Evolutionary conservation across 2,888 invertebrate genomes (phyloP), one percentile per base, ranked within the genome.

Genomic region (Eilema griseolum): DNA sequence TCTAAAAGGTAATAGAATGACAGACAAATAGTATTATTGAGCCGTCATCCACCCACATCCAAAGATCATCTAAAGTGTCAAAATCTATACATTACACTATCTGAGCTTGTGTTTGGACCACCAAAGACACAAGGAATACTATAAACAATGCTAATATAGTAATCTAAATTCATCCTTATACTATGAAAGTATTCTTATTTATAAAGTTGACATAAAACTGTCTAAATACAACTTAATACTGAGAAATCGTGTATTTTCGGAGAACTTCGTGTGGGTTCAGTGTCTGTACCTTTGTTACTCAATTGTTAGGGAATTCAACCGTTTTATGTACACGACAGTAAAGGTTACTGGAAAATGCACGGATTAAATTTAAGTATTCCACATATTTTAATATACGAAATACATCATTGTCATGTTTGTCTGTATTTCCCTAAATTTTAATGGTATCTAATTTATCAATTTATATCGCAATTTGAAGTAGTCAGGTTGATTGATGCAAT

Each of bases 121-220:
- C 86, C 85, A 74, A 76, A 82, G 72, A 86, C 76, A 83, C 83
- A 76, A 83, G 77, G 83, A 78, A 84, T 74, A 81, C 78, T 83
- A 87, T 91, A 91, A 90, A 88, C 90, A 90, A 92, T 88, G 90
- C 86, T 91, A 92, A 92, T 92, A 88, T 86, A 86, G 85, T 87
- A 85, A 92, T 92, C 89, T 92, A 92, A 92, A 93, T 91, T 92
- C 91, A 90, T 86, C 88, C 86, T 83, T 76, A 88, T 85, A 80
- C 85, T 86, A 82, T 80, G 80, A 82, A 83, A 77, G 83, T 84
- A 83, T 86, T 82, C 80, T 83, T 81, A 77, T 81, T 72, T 79
- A 77, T 73, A 79, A 78, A 81, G 56, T 77, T 77, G 75, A 79
- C 75, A 83, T 85, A 83, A 79, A 83, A 76, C 73, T 81, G 61